These are phyloP conservation scores for Malurus cyaneus DNA, from an alignment of 2,113 vertebrate species.

Conservation along the genomic window DNA sequence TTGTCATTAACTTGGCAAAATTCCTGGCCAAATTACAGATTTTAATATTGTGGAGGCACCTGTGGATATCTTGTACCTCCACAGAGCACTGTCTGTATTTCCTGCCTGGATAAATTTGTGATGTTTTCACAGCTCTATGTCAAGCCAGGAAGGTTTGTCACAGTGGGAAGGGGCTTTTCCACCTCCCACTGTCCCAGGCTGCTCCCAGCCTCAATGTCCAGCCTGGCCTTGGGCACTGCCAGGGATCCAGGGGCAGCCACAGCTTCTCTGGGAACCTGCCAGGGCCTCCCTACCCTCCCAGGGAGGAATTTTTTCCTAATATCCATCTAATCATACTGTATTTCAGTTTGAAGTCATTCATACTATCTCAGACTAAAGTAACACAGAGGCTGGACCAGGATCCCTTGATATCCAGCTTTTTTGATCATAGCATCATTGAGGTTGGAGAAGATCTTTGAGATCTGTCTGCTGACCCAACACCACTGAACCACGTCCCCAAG, in stretches of 20 bases:
- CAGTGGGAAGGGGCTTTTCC: neutral
- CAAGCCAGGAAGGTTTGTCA: neutral
- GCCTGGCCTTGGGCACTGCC: neutral
- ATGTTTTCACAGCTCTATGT: neutral
- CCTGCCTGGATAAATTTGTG: neutral
- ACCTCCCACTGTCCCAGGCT: neutral
- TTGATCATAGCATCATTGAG: neutral
- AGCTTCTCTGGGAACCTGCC: neutral
- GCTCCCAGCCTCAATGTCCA: neutral
- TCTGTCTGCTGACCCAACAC: neutral
- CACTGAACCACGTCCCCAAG: neutral
- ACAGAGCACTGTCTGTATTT: neutral
- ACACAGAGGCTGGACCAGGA: accelerated
- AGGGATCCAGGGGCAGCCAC: neutral
- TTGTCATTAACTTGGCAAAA: neutral
- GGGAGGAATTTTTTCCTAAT: accelerated
- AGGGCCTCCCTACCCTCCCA: neutral
- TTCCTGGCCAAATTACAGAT: neutral
- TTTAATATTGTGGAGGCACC: neutral
- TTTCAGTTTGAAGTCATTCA: neutral
- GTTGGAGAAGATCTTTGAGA: neutral
- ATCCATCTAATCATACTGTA: too few species aligned
- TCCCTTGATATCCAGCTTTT: neutral
- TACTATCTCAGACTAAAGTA: neutral
- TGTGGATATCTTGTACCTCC: neutral